A percentile compares a stretch with the other conserved stretches of the same genome.
phyloP scores from a whole-genome alignment of 1,140 invertebrate species.

The Neodiprion pinetum region DNA sequence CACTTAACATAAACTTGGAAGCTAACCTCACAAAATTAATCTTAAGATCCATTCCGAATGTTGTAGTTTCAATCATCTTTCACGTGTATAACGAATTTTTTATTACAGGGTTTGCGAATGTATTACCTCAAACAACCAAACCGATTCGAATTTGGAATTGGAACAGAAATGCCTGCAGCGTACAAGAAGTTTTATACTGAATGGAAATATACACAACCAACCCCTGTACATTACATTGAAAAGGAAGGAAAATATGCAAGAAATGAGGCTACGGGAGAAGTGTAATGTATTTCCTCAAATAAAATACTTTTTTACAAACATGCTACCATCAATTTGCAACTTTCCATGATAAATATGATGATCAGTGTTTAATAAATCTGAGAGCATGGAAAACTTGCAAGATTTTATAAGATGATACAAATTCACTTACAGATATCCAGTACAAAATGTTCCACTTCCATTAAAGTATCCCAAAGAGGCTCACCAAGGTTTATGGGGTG shows the following conservation, averaged over 20 bases:
- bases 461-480: constrained; percentile 81
- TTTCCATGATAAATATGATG: constrained; percentile 31
- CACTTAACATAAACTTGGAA: too few relatives aligned
- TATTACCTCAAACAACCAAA: constrained; percentile 43
- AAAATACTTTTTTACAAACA: constrained; percentile 18
- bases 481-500: constrained; percentile 92
- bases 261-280: constrained; percentile 75
- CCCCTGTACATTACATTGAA: constrained; percentile 86
- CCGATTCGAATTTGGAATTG: constrained; percentile 68
- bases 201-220: constrained; percentile 77
- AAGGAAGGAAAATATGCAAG: constrained; percentile 76
- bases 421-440: constrained; percentile 60
- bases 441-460: constrained; percentile 83
- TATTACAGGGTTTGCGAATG: constrained; percentile 21
- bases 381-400: not conserved
- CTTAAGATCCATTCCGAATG: too few relatives aligned
- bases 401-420: constrained; percentile 24
- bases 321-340: constrained; percentile 26
- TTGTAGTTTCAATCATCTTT: too few relatives aligned
- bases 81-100: not conserved
- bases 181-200: constrained; percentile 90
- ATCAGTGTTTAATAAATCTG: not conserved
- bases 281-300: constrained; percentile 58
- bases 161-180: constrained; percentile 76
- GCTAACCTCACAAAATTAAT: too few relatives aligned